Conservation (phyloP, 2,113 vertebrate species). For the Channa argus region DNA sequence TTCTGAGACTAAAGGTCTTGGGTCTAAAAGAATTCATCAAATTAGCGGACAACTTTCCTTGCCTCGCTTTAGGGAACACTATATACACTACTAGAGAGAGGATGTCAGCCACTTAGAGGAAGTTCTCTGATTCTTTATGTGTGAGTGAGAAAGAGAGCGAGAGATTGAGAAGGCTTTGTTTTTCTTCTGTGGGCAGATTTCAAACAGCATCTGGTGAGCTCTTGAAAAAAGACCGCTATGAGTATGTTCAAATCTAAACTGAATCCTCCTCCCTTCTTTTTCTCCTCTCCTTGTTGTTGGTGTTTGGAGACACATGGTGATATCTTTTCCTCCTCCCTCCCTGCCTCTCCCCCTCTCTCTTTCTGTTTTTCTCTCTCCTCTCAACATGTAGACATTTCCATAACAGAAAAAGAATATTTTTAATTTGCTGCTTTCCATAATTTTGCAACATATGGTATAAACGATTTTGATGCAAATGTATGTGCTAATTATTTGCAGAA, state of each 20-base stretch:
- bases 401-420: slow-evolving; percentile 84
- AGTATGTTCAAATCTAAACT: slow-evolving; percentile 78
- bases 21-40: slow-evolving; percentile 38
- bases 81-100: slow-evolving; percentile 47
- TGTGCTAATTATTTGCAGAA: slow-evolving; percentile 92
- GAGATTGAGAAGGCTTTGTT: slow-evolving; percentile 62
- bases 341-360: slow-evolving; percentile 35
- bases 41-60: slow-evolving; percentile 43
- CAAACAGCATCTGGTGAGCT: slow-evolving; percentile 85
- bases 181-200: slow-evolving; percentile 82
- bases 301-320: slow-evolving; percentile 80
- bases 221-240: slow-evolving; percentile 73
- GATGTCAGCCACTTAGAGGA: slow-evolving; percentile 50
- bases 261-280: slow-evolving; percentile 56
- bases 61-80: slow-evolving; percentile 39
- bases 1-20: slow-evolving; percentile 23
- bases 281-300: slow-evolving; percentile 69
- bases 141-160: slow-evolving; percentile 47
- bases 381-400: slow-evolving; percentile 86
- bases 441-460: slow-evolving; percentile 91
- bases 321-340: slow-evolving; percentile 58
- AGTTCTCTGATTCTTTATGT: slow-evolving; percentile 60
- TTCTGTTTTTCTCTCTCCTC: slow-evolving; percentile 53
- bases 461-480: slow-evolving; percentile 94
- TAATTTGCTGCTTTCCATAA: slow-evolving; percentile 86